Conservation (phyloP, 2,888 invertebrate genomes). For the Beris chalybata region DNA sequence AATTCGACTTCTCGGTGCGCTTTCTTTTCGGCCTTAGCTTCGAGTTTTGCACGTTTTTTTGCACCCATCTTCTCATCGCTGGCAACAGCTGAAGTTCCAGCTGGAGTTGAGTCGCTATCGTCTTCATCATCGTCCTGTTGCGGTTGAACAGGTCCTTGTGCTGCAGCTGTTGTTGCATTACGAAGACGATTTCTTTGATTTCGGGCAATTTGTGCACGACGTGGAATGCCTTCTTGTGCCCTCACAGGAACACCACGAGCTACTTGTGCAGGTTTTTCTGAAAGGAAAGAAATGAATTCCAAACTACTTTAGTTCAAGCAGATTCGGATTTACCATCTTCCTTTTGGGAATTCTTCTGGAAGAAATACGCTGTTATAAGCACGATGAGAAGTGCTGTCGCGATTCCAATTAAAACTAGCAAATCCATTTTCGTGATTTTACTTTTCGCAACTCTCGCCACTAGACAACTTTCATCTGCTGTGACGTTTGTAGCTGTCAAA, state of each 20-base stretch:
- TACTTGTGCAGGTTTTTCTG: conserved; percentile 32
- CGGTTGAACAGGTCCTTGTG: conserved; percentile 38
- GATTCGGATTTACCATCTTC: conserved; percentile 10
- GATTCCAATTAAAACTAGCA: conserved; percentile 56
- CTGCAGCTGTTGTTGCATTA: conserved; percentile 52
- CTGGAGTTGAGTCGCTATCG: conserved; percentile 45
- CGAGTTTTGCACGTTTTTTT: conserved; percentile 91
- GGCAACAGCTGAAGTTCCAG: conserved; percentile 11
- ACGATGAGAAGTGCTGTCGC: conserved; percentile 54
- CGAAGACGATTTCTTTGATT: conserved; percentile 63
- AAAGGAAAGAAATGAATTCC: no score
- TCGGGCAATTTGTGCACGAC: conserved; percentile 72
- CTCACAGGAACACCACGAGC: conserved; percentile 48
- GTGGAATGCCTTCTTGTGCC: conserved; percentile 61
- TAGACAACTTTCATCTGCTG: neutral
- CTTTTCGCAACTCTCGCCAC: conserved; percentile 12
- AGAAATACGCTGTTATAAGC: conserved; percentile 52
- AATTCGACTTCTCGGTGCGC: conserved; percentile 79
- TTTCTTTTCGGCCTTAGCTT: conserved; percentile 89
- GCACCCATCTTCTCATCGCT: conserved; percentile 83
- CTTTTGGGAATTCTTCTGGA: conserved; percentile 41
- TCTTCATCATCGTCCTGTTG: conserved; percentile 58
- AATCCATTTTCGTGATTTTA: conserved; percentile 52
- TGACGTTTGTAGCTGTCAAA: conserved; percentile 17
- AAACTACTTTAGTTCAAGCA: neutral